These are phyloP conservation scores for Saturnia japonica DNA, from an alignment of 2,888 invertebrate genomes.

Conservation along the genomic window DNA sequence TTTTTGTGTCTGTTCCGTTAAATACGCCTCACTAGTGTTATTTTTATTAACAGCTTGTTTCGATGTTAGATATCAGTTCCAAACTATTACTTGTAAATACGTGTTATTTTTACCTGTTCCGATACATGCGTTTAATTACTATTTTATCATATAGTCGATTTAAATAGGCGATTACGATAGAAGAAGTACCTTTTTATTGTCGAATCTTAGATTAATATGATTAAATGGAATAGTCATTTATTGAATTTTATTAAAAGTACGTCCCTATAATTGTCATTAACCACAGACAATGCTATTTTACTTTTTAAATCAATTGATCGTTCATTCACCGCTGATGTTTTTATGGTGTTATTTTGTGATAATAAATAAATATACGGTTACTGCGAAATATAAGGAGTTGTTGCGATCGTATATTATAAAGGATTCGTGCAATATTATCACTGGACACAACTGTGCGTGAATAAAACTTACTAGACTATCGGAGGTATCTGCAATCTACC, in stretches of 20 bases:
- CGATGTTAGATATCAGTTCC: too few relatives aligned
- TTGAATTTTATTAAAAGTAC: too few relatives aligned
- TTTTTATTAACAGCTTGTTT: too few relatives aligned
- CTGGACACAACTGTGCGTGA: slow-evolving; percentile 50
- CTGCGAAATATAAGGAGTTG: slow-evolving; percentile 62
- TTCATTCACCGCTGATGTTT: slow-evolving; percentile 82
- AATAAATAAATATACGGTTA: slow-evolving; percentile 75
- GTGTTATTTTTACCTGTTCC: too few relatives aligned
- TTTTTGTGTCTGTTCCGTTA: too few relatives aligned
- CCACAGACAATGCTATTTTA: slow-evolving; percentile 56
- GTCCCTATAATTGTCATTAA: slow-evolving; percentile 55
- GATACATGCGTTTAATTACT: too few relatives aligned
- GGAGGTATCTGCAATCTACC: slow-evolving; percentile 69
- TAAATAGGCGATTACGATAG: background rate
- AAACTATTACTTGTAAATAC: too few relatives aligned
- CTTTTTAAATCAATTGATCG: slow-evolving; percentile 77
- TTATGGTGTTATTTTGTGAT: slow-evolving; percentile 77
- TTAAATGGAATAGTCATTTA: too few relatives aligned
- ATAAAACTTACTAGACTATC: slow-evolving; percentile 51
- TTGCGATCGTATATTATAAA: slow-evolving; percentile 60
- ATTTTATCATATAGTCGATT: slow-evolving; percentile 10
- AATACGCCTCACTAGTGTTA: too few relatives aligned
- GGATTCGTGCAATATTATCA: slow-evolving; percentile 69
- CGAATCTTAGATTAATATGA: too few relatives aligned
- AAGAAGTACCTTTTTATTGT: too few relatives aligned